Conservation (phyloP, 2,797 vertebrate genomes). For the Micrastur ruficollis region DNA sequence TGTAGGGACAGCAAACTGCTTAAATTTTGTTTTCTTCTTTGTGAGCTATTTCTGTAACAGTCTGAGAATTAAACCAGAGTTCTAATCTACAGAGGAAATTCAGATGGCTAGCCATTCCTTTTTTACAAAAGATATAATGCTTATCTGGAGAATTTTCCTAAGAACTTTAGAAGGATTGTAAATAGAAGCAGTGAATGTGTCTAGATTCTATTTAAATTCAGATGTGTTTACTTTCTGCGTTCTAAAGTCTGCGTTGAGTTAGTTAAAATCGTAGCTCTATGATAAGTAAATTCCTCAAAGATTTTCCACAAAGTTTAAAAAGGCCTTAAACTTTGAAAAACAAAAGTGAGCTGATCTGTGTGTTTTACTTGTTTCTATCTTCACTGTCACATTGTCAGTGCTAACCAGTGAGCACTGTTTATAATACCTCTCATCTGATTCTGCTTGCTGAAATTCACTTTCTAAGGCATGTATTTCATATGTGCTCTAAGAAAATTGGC, state of each 20-base stretch:
- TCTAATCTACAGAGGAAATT: neutral
- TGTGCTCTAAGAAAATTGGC: neutral
- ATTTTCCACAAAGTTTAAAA: neutral
- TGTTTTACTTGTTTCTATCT: neutral
- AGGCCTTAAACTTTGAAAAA: neutral
- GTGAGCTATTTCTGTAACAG: neutral
- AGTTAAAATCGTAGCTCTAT: neutral
- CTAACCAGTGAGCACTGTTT: neutral
- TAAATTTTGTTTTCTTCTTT: constrained; percentile 18
- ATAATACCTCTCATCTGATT: neutral
- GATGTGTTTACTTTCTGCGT: neutral
- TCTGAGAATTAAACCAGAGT: neutral
- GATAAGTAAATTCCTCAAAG: neutral
- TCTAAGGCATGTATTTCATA: neutral
- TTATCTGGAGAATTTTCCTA: neutral
- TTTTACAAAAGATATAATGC: neutral
- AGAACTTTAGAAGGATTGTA: neutral
- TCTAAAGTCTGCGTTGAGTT: neutral
- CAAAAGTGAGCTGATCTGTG: neutral
- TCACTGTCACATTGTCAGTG: neutral
- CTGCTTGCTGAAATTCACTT: neutral
- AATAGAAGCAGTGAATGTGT: neutral
- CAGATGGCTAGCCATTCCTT: neutral
- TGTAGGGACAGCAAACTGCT: constrained; percentile 20
- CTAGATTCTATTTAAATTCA: neutral